Evolutionary conservation across 2,888 invertebrate genomes (phyloP), one percentile per base, ranked within the genome.

Genomic region (Watsonalla binaria): DNA sequence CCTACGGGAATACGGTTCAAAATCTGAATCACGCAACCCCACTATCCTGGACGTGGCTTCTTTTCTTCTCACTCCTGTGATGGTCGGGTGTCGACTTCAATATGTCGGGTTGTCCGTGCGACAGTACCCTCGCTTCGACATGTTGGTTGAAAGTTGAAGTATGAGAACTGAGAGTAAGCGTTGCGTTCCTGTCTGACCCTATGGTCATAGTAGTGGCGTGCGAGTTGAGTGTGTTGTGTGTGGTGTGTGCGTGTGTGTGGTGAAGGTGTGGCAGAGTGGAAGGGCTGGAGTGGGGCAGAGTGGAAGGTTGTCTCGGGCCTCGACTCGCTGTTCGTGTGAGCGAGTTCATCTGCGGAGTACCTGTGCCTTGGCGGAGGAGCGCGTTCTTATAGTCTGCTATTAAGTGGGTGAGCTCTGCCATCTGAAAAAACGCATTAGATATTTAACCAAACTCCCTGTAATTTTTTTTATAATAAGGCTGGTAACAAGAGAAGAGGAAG

Each of bases 321-420:
- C 93, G 94, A 42, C 94, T 94, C 46, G 94, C 94, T 77, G 93
- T 93, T 8, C 95, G 88, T 0, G 96, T 95, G 7, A 96, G 90
- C 0, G 96, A 95, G 75, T 94, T 95, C 93, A 95, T 93, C 65
- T 94, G 94, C 0, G 96, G 96, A 0, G 96, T 96, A 6, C 95
- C 95, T 0, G 95, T 93, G 55, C 94, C 93, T 54, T 94, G 94
- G 42, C 95, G 95, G 0, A 95, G 94, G 65, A 96, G 81, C 0
- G 97, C 96, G 89, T 98, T 98, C 94, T 97, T 98, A 84, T 98
- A 98, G 86, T 98, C 98, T 33, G 98, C 97, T 75, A 97, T 97
- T 34, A 98, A 91, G 60, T 97, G 92, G 0, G 98, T 98, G 56
- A 98, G 93, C 91, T 98, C 97, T 54, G 96, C 92, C 84, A 98